Conservation (phyloP, 2,113 vertebrate species). For the Cariama cristata region DNA sequence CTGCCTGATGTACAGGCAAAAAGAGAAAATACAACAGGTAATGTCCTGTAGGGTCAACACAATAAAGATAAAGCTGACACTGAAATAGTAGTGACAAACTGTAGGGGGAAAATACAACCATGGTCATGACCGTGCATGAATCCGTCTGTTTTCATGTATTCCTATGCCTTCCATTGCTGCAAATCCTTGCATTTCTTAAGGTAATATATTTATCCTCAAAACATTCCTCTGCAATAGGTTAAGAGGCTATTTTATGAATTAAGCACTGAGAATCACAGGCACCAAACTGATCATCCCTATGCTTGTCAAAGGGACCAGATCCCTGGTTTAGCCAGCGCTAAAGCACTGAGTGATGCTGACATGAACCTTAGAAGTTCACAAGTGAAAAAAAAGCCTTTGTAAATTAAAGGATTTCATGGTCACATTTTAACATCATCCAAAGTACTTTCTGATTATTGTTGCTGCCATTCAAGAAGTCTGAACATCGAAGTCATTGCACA, state of each 20-base stretch:
- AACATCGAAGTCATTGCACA: background rate
- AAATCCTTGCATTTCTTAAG: background rate
- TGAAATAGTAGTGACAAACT: background rate
- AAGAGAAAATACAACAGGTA: conserved; percentile 31
- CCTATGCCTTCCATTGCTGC: background rate
- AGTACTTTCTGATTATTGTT: background rate
- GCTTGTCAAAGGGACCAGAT: background rate
- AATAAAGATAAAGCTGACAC: background rate
- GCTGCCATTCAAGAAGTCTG: background rate
- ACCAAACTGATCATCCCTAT: background rate
- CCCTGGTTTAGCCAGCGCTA: background rate
- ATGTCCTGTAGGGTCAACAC: background rate
- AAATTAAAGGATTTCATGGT: background rate
- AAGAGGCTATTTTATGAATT: background rate
- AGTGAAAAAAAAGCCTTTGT: background rate
- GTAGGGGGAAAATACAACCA: background rate
- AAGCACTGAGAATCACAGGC: background rate
- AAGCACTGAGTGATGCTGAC: background rate
- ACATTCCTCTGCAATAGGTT: background rate
- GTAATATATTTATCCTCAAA: background rate
- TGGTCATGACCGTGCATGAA: background rate
- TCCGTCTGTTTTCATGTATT: background rate
- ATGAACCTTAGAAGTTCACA: background rate
- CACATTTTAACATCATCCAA: background rate
- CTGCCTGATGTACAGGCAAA: background rate